These are phyloP conservation scores for Tragelaphus scriptus DNA, from an alignment of 2,113 vertebrate genomes.

Conservation along the genomic window DNA sequence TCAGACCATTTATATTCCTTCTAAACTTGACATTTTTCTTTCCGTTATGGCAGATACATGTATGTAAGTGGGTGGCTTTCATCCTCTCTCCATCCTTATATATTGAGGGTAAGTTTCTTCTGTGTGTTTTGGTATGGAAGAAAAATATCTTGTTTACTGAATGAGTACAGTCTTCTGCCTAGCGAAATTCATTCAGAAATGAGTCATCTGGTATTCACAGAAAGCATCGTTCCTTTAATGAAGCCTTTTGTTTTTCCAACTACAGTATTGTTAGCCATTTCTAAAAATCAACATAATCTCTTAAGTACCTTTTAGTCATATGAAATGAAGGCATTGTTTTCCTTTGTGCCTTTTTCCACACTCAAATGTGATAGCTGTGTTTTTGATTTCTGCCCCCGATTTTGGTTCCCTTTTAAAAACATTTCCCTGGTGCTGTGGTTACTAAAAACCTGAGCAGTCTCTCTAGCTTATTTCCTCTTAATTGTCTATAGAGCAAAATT, in stretches of 20 bases:
- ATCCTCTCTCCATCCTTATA: not conserved
- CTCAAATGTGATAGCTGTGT: not conserved
- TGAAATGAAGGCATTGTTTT: slow-evolving; percentile 5
- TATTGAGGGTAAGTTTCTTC: not conserved
- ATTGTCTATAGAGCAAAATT: slow-evolving; percentile 63
- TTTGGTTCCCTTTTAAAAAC: not conserved
- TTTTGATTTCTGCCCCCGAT: slow-evolving; percentile 29
- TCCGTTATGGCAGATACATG: not conserved
- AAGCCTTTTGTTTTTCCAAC: not conserved
- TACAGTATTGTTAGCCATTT: not conserved
- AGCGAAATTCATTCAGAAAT: not conserved
- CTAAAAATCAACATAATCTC: not conserved
- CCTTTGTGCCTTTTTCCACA: not conserved
- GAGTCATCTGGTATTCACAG: not conserved
- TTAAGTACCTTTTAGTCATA: not conserved
- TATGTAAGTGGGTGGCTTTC: not conserved
- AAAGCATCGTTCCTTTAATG: not conserved
- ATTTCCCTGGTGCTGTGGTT: not conserved
- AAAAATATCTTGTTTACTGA: not conserved
- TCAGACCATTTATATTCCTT: not conserved
- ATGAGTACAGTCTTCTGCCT: not conserved
- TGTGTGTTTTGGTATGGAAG: not conserved
- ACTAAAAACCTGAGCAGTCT: slow-evolving; percentile 23
- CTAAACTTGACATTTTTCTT: not conserved
- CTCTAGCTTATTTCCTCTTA: slow-evolving; percentile 55